These are phyloP conservation scores for Eudasyphora cyanicolor DNA, from an alignment of 2,888 invertebrate species.

Conservation along the genomic window DNA sequence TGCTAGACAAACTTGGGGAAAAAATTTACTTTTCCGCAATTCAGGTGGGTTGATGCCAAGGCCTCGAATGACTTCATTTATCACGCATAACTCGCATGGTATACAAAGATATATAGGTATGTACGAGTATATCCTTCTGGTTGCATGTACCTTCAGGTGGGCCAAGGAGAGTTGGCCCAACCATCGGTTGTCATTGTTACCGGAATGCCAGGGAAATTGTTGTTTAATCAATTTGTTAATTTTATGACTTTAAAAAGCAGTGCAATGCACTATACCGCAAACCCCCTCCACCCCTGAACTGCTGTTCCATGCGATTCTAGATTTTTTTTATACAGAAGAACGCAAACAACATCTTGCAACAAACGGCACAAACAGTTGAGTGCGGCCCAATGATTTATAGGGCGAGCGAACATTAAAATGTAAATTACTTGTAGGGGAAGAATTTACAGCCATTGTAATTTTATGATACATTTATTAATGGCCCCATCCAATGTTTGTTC, in stretches of 20 bases:
- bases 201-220: constrained; percentile 40
- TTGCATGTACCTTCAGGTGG: constrained; percentile 1
- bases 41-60: neutral
- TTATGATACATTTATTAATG: constrained; percentile 37
- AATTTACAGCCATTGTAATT: constrained; percentile 20
- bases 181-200: constrained; percentile 61
- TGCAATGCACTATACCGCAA: constrained; percentile 30
- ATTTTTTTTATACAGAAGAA: no score
- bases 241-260: constrained; percentile 62
- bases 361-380: neutral
- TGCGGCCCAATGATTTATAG: constrained; percentile 23
- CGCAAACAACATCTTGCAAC: constrained; percentile 20
- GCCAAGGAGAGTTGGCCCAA: constrained; percentile 18
- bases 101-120: no score
- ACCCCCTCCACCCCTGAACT: neutral
- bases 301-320: neutral
- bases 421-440: constrained; percentile 33
- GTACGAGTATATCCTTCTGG: neutral
- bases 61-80: constrained; percentile 58
- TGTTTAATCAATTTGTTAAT: constrained; percentile 66
- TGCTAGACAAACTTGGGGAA: neutral
- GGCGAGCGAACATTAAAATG: constrained; percentile 19
- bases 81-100: constrained; percentile 57
- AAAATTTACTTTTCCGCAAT: neutral
- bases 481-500: constrained; percentile 9